Base-by-base conservation (phyloP, 2,113 vertebrate genomes). In the Pogonocichla stellata region DNA sequence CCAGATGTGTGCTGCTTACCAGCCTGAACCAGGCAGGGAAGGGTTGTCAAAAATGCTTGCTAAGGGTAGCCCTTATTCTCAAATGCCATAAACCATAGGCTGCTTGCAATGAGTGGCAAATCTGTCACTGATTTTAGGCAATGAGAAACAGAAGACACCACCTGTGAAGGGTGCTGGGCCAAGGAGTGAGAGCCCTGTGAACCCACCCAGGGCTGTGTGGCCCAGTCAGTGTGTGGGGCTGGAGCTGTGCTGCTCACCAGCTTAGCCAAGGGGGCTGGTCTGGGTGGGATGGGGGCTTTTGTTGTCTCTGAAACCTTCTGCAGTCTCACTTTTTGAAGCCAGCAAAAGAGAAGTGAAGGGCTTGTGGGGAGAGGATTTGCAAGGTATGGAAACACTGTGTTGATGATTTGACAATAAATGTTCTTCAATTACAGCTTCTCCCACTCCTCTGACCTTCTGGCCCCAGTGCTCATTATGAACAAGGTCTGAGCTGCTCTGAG, bases 181-280 rank as follows among this genome's bases (percentile, higher is more conserved):
- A 40, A 64, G 54, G 33, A 77, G 29, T 0, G 1, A 70, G 64
- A 19, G 18, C 14, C 18, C 25, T 1, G 1, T 1, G 4, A 67
- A 10, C n/a, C 22, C 40, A 28, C 22, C 36, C 45, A 0, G 9
- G 64, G 60, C 78, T 66, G 12, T 2, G 3, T 82, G 56, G 31
- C 34, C 1, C 10, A 38, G 50, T 8, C 67, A 57, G 36, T 0
- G 2, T 0, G 0, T n/a, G 60, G 54, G 84, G 58, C 72, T 1
- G 6, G 80, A 69, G 58, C 29, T 5, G 2, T 28, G 42, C 53
- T 57, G 11, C 45, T 94, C 3, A 1, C 71, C 43, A 31, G 31
- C 31, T 87, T 33, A 38, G 23, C 45, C 48, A 31, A 72, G n/a
- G 43, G 12, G 18, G 53, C 28, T 2, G 7, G 4, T 0, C 0